A percentile compares a stretch with the other conserved stretches of the same genome.
phyloP scores from a whole-genome alignment of 1,140 invertebrate genomes.

The Sycobia sp. region DNA sequence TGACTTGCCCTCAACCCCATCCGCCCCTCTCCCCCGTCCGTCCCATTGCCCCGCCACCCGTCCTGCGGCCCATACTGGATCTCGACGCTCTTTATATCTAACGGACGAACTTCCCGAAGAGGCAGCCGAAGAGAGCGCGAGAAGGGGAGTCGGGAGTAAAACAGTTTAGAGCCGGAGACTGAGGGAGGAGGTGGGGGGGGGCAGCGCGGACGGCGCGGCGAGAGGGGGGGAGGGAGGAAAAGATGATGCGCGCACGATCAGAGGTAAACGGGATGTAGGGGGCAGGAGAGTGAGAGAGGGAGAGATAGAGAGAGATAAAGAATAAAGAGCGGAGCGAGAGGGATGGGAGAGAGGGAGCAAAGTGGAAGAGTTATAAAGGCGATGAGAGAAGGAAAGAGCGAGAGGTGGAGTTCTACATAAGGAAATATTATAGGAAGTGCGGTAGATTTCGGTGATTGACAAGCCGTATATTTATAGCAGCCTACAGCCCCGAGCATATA shows the following conservation, averaged over 20 bases:
- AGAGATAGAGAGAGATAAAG: neutral
- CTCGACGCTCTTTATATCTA: constrained; percentile 14
- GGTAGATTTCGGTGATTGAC: no score
- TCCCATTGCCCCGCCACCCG: neutral
- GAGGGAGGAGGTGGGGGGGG: no score
- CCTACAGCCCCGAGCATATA: no score
- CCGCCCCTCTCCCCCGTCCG: neutral
- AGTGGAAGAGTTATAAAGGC: no score
- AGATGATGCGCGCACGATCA: constrained; percentile 26
- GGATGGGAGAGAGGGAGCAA: no score
- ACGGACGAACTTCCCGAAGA: neutral
- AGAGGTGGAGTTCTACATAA: no score
- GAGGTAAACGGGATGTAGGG: constrained; percentile 10
- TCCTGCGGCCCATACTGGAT: neutral
- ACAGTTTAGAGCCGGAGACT: no score
- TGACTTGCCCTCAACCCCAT: constrained; percentile 10
- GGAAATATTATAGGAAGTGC: no score
- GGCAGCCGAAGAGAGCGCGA: neutral
- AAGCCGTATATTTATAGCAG: no score
- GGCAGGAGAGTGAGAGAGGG: no score
- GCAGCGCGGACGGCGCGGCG: neutral
- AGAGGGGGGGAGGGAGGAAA: neutral
- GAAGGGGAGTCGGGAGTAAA: no score
- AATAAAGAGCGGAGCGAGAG: constrained; percentile 14
- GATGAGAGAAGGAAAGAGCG: neutral